Evolutionary conservation across 2,113 vertebrate species (phyloP), one percentile per base, ranked within the genome.

Genomic region (Pseudorasbora parva): DNA sequence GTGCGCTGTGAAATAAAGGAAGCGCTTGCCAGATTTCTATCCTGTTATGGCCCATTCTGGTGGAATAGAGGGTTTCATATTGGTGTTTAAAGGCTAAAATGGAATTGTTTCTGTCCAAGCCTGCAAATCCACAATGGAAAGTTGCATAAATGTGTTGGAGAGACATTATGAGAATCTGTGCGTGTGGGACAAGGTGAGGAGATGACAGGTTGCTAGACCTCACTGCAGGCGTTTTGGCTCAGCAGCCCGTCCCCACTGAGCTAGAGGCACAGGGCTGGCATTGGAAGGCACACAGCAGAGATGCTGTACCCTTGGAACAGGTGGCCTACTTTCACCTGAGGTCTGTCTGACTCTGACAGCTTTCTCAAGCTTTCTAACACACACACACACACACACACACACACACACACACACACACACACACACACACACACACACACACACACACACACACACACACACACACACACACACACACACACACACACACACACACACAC

Each of bases 291-390:
- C 92, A 91, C 93, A 92, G 92, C 82, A 92, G 88, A 88, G 90
- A 89, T 87, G 71, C 84, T 91, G 88, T 93, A 94, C 92, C 93
- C 93, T 94, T 93, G 92, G 91, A 95, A 94, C 93, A 95, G 93
- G 93, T 94, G 93, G 94, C 89, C 90, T 89, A 90, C 86, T 91
- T 92, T 89, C 89, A 93, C 92, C 91, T 85, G 84, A 85, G 89
- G 90, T 92, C 90, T 81, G 78, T 90, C 89, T 90, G 91, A 89
- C 91, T 88, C 89, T 75, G 91, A 92, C 88, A 84, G 89, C 89
- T 90, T 87, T 91, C 89, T 91, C 92, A 91, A 91, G 81, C 85
- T 78, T 84, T 89, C 85, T 19, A 54, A 17, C 49, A 19, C 0
- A 49, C 47, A 49, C 4, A 49, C 47, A 5, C 47, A 49, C 12